Evolutionary conservation across 35 echinoderm and acorn worm species (phyloP), one percentile per base, ranked within the genome.

Genomic region (Apostichopus californicus): DNA sequence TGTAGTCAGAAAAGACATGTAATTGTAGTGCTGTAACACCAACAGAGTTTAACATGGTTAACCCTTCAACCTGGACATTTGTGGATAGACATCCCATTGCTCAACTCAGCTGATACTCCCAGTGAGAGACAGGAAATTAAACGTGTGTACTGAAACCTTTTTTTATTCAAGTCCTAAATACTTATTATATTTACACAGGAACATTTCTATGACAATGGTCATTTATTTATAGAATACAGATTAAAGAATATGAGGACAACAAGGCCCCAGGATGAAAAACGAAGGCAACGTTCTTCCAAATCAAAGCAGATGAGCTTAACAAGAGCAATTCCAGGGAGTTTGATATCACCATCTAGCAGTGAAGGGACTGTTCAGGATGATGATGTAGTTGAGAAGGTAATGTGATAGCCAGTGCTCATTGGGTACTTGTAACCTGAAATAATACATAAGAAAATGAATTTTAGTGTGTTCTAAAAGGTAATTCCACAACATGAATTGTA

Each of bases 161-260:
- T 25, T 25, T 25, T 78, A 8, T 24, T 1, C 1, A 78, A 34
- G 28, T 34, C 28, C 28, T 34, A 34, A 34, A 34, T 78, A 10
- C 17, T 78, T 46, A 78, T 78, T 88, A 71, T 56, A 60, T 73
- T 88, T 22, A 79, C 10, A 6, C 85, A 96, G 91, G 91, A 92
- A 85, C 91, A 92, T 58, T 92, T 92, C 57, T 92, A 86, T 46
- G 17, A 86, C 52, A 85, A 73, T 56, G 91, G 71, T 6, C 53
- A 52, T 78, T 77, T 77, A 17, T 91, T 91, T 58, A 13, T 91
- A 5, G 90, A 91, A 54, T 91, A 91, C 6, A 91, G 77, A 34
- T 54, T 91, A 18, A 91, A 91, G 46, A 91, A 91, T 87, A 22
- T 87, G 17, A 17, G 85, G 23, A 87, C 12, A 0, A 5, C 85